Evolutionary conservation across 2,888 invertebrate genomes (phyloP).

Genomic region (Mycogona germanica): DNA sequence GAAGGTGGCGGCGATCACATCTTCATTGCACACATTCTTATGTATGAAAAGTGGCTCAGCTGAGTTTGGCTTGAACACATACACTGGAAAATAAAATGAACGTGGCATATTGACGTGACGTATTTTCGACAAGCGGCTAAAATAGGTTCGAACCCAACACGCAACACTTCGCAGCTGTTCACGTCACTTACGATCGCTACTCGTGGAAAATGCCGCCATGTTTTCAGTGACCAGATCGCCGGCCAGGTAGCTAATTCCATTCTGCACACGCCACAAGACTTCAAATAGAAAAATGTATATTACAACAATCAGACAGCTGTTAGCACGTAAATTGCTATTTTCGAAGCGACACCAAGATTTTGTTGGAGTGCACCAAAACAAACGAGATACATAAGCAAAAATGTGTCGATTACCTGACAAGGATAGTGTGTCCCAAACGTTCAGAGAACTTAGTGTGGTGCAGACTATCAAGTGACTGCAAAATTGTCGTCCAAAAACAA

Average conservation of each 20-base stretch:
- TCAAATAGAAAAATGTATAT: conserved; percentile 50
- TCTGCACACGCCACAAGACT: conserved; percentile 52
- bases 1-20: conserved; percentile 11
- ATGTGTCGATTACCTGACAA: conserved; percentile 1
- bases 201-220: conserved; percentile 52
- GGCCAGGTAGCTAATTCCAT: conserved; percentile 40
- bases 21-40: background rate
- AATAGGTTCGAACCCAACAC: background rate
- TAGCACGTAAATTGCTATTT: no score
- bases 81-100: conserved; percentile 8
- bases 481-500: conserved; percentile 46
- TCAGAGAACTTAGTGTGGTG: conserved; percentile 44
- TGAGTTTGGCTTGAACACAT: conserved; percentile 7
- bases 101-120: no score
- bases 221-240: conserved; percentile 50
- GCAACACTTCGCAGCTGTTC: background rate
- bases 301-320: no score
- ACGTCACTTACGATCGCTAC: conserved; percentile 47
- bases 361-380: no score
- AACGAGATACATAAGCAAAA: background rate
- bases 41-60: conserved; percentile 9
- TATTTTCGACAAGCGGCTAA: no score
- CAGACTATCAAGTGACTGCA: conserved; percentile 47
- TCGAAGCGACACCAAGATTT: no score
- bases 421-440: conserved; percentile 48